Evolutionary conservation across 2,888 invertebrate genomes (phyloP).

Genomic region (Drosophila monieri): DNA sequence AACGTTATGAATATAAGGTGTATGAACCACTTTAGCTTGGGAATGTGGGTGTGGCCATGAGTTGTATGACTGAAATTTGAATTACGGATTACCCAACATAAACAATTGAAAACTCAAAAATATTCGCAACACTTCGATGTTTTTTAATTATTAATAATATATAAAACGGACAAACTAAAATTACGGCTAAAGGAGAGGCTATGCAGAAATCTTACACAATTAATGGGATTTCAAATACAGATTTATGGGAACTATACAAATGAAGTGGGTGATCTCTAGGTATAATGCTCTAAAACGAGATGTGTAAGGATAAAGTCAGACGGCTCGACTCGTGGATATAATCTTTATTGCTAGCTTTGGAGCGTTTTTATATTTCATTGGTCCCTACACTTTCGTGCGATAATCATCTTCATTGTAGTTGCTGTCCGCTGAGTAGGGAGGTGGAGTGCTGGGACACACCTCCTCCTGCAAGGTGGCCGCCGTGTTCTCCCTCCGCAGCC

Average conservation of each 20-base stretch:
- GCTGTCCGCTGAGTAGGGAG: constrained; percentile 69
- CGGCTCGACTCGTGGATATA: not conserved
- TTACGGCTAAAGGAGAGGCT: constrained; percentile 10
- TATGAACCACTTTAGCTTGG: not conserved
- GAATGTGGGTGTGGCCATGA: constrained; percentile 3
- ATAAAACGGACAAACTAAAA: constrained; percentile 16
- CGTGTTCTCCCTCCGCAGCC: constrained; percentile 66
- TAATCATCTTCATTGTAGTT: constrained; percentile 68
- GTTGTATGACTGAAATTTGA: constrained; percentile 7
- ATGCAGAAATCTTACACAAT: constrained; percentile 17
- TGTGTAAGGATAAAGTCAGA: constrained; percentile 13
- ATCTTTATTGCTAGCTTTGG: constrained; percentile 51
- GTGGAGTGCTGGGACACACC: constrained; percentile 70
- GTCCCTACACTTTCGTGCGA: constrained; percentile 73
- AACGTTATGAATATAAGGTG: constrained; percentile 24
- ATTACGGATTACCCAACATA: not conserved
- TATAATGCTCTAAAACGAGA: constrained; percentile 15
- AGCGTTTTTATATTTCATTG: constrained; percentile 42
- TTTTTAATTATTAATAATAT: constrained; percentile 6
- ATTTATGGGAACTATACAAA: constrained; percentile 29
- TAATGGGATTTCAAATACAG: constrained; percentile 6
- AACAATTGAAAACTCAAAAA: not conserved
- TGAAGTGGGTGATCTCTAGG: constrained; percentile 9
- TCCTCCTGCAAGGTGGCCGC: constrained; percentile 75
- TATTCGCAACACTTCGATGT: not conserved